Evolutionary conservation across 2,888 invertebrate species (phyloP).

Genomic region (Mythimna pallens): DNA sequence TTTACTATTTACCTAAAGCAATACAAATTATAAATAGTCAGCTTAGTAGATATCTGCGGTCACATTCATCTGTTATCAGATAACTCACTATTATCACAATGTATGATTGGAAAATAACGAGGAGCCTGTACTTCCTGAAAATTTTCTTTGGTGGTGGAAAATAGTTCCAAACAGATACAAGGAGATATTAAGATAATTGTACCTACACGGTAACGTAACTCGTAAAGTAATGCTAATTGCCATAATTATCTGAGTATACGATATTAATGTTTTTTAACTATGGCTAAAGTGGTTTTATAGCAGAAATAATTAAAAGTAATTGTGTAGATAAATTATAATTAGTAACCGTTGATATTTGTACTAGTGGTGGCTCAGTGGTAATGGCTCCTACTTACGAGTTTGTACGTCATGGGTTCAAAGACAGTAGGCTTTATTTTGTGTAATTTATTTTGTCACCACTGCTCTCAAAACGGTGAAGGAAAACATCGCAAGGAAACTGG

Average conservation of each 20-base stretch:
- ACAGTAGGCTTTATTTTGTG: too few relatives aligned
- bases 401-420: too few relatives aligned
- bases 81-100: slow-evolving; percentile 66
- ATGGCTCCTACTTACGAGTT: too few relatives aligned
- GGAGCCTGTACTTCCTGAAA: slow-evolving; percentile 40
- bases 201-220: neutral
- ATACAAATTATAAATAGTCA: slow-evolving; percentile 27
- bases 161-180: slow-evolving; percentile 3
- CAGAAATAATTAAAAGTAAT: neutral
- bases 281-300: neutral
- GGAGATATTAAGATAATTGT: slow-evolving; percentile 9
- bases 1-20: slow-evolving; percentile 15
- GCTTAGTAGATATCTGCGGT: slow-evolving; percentile 26
- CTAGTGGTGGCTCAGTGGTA: too few relatives aligned
- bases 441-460: too few relatives aligned
- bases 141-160: slow-evolving; percentile 21
- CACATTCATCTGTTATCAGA: slow-evolving; percentile 58
- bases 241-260: slow-evolving; percentile 2
- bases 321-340: neutral
- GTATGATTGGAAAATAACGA: slow-evolving; percentile 62
- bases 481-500: too few relatives aligned
- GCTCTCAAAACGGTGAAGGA: too few relatives aligned
- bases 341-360: neutral
- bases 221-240: neutral
- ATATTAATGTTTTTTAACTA: neutral